Base-by-base conservation (phyloP, 2,113 vertebrate species). In the Nesospiza acunhae region DNA sequence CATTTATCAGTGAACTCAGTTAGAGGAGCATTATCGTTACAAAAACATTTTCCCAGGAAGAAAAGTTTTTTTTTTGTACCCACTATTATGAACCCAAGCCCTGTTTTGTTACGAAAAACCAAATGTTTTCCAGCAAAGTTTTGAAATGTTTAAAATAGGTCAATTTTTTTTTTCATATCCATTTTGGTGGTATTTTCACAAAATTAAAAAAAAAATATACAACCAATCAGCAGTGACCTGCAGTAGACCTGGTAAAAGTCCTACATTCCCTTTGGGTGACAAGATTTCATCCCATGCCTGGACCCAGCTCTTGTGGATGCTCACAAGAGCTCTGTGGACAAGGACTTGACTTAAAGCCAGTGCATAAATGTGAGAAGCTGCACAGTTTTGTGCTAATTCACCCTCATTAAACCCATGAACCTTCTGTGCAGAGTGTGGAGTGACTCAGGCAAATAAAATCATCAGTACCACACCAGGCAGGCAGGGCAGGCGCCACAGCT, bases 251-350 rank as follows among this genome's bases (percentile, higher is more conserved):
- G 35, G 37, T 28, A 41, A 23, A 47, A 87, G 28, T 3, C 62
- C n/a, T 80, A 2, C 1, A 2, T 39, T 64, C 6, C 42, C 67
- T 15, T 78, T 2, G 1, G 13, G 28, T 62, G 41, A 49, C 5
- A 33, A 53, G 49, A 31, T 91, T 78, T 60, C 4, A 11, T 72
- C 83, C 42, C 28, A 39, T 74, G 23, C 33, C 20, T 31, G 55
- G 8, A 33, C 41, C 84, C 21, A 8, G 22, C 44, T 89, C 33
- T 33, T 7, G 0, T 0, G 1, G 17, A 21, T 19, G 5, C 5
- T 60, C 37, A 85, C 58, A 85, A 47, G 10, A 13, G n/a, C 15
- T 67, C 69, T 84, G n/a, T 42, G 30, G 49, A 37, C 16, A 49
- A 59, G 77, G 39, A 33, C 44, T 82, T 66, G 42, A 23, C 39